Conservation (phyloP, 2,797 vertebrate genomes). For the Cuculus canorus region DNA sequence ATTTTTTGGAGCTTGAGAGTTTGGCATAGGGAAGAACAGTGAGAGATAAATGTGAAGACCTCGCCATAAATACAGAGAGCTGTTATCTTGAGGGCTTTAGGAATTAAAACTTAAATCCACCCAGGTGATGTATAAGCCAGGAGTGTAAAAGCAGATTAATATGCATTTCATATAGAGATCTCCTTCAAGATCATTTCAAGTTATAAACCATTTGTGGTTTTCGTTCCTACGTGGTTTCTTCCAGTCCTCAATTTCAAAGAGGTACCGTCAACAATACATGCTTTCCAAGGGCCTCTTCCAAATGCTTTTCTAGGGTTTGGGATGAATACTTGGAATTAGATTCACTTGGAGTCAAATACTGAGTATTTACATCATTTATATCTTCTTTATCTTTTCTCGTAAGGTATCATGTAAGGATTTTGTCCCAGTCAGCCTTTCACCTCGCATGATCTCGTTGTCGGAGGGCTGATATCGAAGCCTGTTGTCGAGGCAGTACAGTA, state of each 20-base stretch:
- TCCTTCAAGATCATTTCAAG: constrained; percentile 29
- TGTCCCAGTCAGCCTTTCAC: constrained; percentile 2
- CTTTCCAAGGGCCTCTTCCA: neutral
- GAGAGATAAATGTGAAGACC: neutral
- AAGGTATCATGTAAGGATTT: too few species aligned
- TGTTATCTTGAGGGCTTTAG: constrained; percentile 29
- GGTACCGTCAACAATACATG: neutral
- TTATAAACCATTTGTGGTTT: neutral
- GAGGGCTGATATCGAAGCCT: neutral
- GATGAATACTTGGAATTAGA: neutral
- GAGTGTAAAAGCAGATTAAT: constrained; percentile 55
- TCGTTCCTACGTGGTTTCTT: neutral
- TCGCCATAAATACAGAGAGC: neutral
- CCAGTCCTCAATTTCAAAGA: neutral
- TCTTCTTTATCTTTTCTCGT: neutral
- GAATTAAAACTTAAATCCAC: constrained; percentile 47
- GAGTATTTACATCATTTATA: neutral
- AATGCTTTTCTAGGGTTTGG: neutral
- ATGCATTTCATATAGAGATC: constrained; percentile 41
- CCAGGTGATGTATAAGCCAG: constrained; percentile 17
- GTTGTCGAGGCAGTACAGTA: neutral
- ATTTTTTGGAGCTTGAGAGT: neutral
- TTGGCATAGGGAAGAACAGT: neutral
- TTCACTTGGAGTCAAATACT: neutral
- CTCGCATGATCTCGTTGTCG: neutral